Base-by-base conservation (phyloP, 2,797 vertebrate genomes). In the Novumbra hubbsi region DNA sequence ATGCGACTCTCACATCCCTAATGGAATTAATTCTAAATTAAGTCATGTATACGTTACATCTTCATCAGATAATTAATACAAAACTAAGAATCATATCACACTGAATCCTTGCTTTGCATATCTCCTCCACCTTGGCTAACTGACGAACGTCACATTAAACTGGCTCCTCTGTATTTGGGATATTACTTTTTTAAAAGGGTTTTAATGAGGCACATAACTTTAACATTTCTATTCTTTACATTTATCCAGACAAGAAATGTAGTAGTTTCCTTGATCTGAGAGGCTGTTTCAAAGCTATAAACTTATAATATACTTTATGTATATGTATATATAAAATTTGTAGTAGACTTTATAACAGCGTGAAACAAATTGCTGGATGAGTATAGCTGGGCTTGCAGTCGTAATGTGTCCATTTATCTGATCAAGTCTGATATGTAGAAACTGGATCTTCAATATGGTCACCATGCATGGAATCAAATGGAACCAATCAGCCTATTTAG, bases 401-500 rank as follows among this genome's bases (percentile, higher is more conserved):
- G 82, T 85, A 77, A 88, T 81, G 82, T 83, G 66, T 81, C 84
- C 79, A 84, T 84, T 72, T 81, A 81, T 66, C 74, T 88, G 88
- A 92, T 91, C 70, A 86, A 83, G 72, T 79, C 72, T 15, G 72
- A 70, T 55, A 76, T 60, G 87, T 89, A 60, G 81, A 88, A 83
- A 82, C 77, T 78, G 84, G 80, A 71, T 77, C 83, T 80, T 76
- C 80, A 86, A 88, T 82, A 78, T 72, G 81, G 82, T 81, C 86
- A 78, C 85, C 89, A 90, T 93, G 91, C 68, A 52, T 83, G 82
- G 92, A 92, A 94, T 93, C 74, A 73, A 85, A 81, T 71, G 48
- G 84, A 84, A 85, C 85, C 92, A 92, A 93, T 94, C 93, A 93
- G 80, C 15, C 30, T 71, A 85, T 84, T 92, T 89, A 88, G 81